Percentiles rank a stretch among this genome's conserved stretches.
phyloP scores from a whole-genome alignment of 2,113 vertebrate genomes.

The Carettochelys insculpta region DNA sequence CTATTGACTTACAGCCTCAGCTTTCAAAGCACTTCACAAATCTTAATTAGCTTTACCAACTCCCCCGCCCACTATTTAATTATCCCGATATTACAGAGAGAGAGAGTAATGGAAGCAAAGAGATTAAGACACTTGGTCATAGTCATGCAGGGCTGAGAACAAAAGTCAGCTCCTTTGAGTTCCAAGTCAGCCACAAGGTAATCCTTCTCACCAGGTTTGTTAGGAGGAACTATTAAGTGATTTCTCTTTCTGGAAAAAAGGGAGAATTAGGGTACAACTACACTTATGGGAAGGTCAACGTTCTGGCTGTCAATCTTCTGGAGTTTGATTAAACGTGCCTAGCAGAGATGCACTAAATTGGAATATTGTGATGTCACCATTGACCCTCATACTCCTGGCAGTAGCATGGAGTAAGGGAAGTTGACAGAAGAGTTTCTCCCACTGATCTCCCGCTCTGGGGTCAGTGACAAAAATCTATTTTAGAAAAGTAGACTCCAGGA shows the following conservation, averaged over 20 bases:
- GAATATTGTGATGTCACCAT: too few relatives aligned
- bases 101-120: background rate
- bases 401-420: too few relatives aligned
- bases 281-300: too few relatives aligned
- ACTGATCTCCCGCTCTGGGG: too few relatives aligned
- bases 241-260: background rate
- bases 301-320: too few relatives aligned
- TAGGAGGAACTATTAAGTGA: background rate
- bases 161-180: background rate
- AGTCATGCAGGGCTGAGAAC: background rate
- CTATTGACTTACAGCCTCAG: background rate
- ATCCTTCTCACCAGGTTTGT: background rate
- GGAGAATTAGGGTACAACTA: too few relatives aligned
- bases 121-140: background rate
- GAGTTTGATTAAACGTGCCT: too few relatives aligned
- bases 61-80: background rate
- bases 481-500: too few relatives aligned
- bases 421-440: too few relatives aligned
- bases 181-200: background rate
- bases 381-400: too few relatives aligned
- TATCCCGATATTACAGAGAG: background rate
- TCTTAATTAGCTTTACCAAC: background rate
- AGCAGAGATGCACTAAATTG: too few relatives aligned
- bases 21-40: background rate
- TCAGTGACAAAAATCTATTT: too few relatives aligned